Conservation (phyloP, 2,113 vertebrate species). For the Xiphophorus couchianus region DNA sequence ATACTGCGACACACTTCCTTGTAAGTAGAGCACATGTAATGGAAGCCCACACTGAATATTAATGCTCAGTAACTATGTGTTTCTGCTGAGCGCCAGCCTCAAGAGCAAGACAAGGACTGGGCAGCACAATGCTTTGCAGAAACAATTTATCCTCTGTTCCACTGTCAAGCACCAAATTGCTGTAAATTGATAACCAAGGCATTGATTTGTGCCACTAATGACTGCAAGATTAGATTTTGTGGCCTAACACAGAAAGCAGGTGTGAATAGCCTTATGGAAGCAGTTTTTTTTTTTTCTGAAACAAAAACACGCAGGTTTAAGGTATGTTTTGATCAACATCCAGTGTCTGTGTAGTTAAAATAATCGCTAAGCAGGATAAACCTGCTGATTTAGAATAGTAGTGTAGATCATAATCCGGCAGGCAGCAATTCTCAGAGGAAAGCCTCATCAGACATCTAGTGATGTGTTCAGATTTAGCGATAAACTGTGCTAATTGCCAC, state of each 20-base stretch:
- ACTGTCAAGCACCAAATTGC: slow-evolving; percentile 48
- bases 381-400: slow-evolving; percentile 28
- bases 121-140: slow-evolving; percentile 58
- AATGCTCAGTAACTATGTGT: slow-evolving; percentile 60
- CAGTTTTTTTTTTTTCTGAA: slow-evolving; percentile 17
- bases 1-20: slow-evolving; percentile 48
- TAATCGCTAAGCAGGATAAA: slow-evolving; percentile 32
- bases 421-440: slow-evolving; percentile 50
- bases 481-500: slow-evolving; percentile 68
- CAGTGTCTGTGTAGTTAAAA: slow-evolving; percentile 27
- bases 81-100: slow-evolving; percentile 46
- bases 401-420: slow-evolving; percentile 50
- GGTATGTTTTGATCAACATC: slow-evolving; percentile 2
- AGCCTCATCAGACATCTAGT: slow-evolving; percentile 59
- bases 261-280: neutral
- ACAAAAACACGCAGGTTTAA: slow-evolving; percentile 28
- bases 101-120: slow-evolving; percentile 53
- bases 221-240: slow-evolving; percentile 25
- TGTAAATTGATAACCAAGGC: slow-evolving; percentile 34
- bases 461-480: slow-evolving; percentile 62
- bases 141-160: slow-evolving; percentile 40
- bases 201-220: slow-evolving; percentile 25
- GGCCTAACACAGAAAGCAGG: neutral
- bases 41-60: slow-evolving; percentile 64
- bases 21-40: slow-evolving; percentile 60